Base-by-base conservation (phyloP, 2,797 vertebrate genomes). In the Sebastes iracundus region DNA sequence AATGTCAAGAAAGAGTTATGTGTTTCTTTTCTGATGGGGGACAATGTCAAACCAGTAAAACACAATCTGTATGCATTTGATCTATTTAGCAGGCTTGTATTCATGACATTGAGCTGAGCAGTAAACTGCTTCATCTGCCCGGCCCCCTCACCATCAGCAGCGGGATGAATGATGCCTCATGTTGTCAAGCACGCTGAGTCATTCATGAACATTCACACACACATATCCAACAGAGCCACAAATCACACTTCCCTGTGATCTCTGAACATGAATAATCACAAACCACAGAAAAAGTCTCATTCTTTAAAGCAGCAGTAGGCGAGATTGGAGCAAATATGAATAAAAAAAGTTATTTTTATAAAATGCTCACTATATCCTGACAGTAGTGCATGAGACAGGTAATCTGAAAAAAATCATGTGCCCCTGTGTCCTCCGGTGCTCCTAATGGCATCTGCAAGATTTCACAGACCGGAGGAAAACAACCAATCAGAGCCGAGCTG, bases 31-130 rank as follows among this genome's bases (percentile, higher is more conserved):
- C 73, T 33, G 25, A 30, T 25, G 53, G n/a, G 27, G 20, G 23
- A 76, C 82, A 83, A 61, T 61, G 42, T 79, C 73, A 83, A 64
- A 70, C 63, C 63, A 72, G 28, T 67, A 59, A 73, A 68, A 77
- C 55, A 71, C 30, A 49, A 64, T 80, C 63, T 71, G 38, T 74
- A 60, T 76, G 56, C 70, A 72, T 12, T 18, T 59, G 62, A 77
- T 80, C 28, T 53, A 32, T 66, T 68, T 75, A 72, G 33, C 28
- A 52, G 75, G 6, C 20, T 22, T 38, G 38, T 56, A 83, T 68
- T 85, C 63, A 60, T 62, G 49, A 72, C 61, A 66, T 56, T 33
- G 46, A 62, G 53, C 70, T 75, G 65, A 77, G 61, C 62, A 67
- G 52, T 61, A 70, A 74, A 16, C 58, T 33, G 42, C 49, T 59